These are phyloP conservation scores for Pollenia labialis DNA, from an alignment of 2,888 invertebrate species.

Conservation along the genomic window DNA sequence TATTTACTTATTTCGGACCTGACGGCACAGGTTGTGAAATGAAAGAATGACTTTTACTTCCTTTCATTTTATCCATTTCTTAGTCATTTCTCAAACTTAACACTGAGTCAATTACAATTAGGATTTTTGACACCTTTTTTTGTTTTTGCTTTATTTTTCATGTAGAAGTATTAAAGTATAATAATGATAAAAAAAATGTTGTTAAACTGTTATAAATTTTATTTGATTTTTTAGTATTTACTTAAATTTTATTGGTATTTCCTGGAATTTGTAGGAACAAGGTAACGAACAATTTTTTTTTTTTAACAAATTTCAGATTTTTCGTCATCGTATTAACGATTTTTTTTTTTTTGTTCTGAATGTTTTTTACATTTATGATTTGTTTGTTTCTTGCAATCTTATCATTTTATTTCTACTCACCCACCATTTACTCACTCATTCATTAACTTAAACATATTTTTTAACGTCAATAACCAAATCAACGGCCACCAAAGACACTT, in stretches of 20 bases:
- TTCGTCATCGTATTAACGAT: conserved; percentile 37
- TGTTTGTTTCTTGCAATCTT: conserved; percentile 68
- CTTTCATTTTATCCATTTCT: background rate
- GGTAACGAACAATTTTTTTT: conserved; percentile 41
- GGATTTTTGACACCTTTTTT: conserved; percentile 40
- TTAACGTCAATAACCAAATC: conserved; percentile 54
- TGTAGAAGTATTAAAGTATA: background rate
- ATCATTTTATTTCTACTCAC: conserved; percentile 56
- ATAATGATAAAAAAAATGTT: conserved; percentile 7
- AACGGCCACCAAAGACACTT: background rate
- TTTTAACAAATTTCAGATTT: conserved; percentile 53
- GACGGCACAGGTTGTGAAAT: too few species aligned
- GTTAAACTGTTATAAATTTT: conserved; percentile 55
- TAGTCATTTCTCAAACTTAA: background rate
- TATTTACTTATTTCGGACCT: too few species aligned
- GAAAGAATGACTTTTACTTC: too few species aligned
- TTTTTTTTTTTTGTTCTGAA: conserved; percentile 9
- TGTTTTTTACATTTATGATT: conserved; percentile 50
- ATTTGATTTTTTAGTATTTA: conserved; percentile 64
- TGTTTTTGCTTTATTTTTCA: background rate
- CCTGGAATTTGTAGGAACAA: conserved; percentile 66
- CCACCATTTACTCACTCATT: conserved; percentile 22
- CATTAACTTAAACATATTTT: conserved; percentile 28
- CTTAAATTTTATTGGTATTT: conserved; percentile 69
- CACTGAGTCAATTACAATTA: conserved; percentile 7